Evolutionary conservation across 1,140 invertebrate genomes (phyloP), one percentile per base, ranked within the genome.

Genomic region (Penaeus vannamei): DNA sequence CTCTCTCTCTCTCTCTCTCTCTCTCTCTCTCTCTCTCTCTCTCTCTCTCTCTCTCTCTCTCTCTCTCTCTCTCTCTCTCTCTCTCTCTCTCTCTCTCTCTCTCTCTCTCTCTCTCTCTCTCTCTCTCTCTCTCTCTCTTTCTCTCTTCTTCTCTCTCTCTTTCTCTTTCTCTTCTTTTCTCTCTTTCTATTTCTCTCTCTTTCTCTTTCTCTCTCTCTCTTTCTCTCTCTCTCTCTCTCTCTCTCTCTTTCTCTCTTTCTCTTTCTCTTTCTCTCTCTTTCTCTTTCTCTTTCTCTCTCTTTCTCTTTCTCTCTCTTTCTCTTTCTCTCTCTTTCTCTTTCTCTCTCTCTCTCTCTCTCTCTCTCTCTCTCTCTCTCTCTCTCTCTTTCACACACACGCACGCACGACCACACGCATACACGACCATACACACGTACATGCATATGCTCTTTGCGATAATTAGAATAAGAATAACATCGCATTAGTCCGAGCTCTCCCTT

Each of bases 321-420:
- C 36, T 36, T 7, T 66, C 22, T 66, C 26, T 66, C 64, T 66
- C 22, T 66, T 7, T 66, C 64, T 66, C 22, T 66, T 7, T 66
- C 64, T 66, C 22, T 66, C 26, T 66, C 64, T 66, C 64, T 66
- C 64, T 66, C 22, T 66, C 22, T 66, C 64, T 66, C 22, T 66
- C 64, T 66, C 22, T 66, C 64, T 66, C 22, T 66, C 26, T 66
- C 64, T 66, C 64, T 66, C 64, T 66, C 64, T 66, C 64, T 66
- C 64, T 66, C 64, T 66, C 64, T 66, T 5, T 36, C 17, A n/a
- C 66, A 19, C 20, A n/a, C 66, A n/a, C 66, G 14, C 66, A n/a
- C 66, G 12, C 66, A 19, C 8, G 23, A 12, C 12, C 66, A 72
- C 66, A 72, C 66, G 19, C 22, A 72, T 20, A 72, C 66, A 72